Conservation (phyloP, 2,888 invertebrate genomes). For the Scaeva pyrastri region DNA sequence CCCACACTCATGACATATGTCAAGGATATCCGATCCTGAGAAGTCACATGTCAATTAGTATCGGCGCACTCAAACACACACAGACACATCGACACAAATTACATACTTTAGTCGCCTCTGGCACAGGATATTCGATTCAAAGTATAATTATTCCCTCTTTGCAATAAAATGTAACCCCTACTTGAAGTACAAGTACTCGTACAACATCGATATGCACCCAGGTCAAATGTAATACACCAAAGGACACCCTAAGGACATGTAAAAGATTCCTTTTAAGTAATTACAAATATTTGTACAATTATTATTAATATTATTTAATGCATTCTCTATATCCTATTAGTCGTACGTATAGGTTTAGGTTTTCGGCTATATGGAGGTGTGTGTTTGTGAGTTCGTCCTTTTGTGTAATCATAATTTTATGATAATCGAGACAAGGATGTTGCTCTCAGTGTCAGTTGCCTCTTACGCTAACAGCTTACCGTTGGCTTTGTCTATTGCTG, state of each 20-base stretch:
- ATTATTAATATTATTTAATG: constrained; percentile 75
- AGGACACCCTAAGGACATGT: constrained; percentile 67
- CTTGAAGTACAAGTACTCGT: neutral
- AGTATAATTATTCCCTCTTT: constrained; percentile 53
- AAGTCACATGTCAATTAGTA: constrained; percentile 75
- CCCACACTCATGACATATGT: constrained; percentile 58
- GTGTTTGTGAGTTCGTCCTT: constrained; percentile 17
- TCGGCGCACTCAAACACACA: constrained; percentile 40
- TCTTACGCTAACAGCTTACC: constrained; percentile 25
- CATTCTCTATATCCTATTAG: constrained; percentile 32
- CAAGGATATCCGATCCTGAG: constrained; percentile 72
- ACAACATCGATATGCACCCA: constrained; percentile 24
- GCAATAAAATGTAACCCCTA: neutral
- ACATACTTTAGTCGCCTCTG: constrained; percentile 40
- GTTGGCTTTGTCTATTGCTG: constrained; percentile 39
- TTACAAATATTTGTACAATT: constrained; percentile 75
- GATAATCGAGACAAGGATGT: constrained; percentile 61
- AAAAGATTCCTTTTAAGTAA: constrained; percentile 72
- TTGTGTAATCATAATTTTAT: constrained; percentile 70
- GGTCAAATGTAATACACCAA: constrained; percentile 57
- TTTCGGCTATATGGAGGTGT: neutral
- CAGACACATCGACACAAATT: constrained; percentile 2
- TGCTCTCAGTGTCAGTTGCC: constrained; percentile 33
- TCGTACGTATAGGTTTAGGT: neutral
- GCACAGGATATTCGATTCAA: constrained; percentile 57